Conservation (phyloP, 2,888 invertebrate species). For the Dermolepida albohirtum region DNA sequence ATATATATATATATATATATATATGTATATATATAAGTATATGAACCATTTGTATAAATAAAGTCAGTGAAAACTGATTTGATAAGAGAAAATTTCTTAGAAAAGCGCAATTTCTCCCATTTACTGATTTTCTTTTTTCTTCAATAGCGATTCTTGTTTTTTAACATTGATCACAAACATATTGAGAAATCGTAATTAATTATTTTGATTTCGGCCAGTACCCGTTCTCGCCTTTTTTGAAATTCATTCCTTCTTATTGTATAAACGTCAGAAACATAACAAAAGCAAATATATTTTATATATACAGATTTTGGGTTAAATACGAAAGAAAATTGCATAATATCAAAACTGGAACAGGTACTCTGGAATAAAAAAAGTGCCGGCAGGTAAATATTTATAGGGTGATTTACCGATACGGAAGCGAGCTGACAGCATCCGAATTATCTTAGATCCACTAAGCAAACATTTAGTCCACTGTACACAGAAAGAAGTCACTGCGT, state of each 20-base stretch:
- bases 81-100: conserved; percentile 44
- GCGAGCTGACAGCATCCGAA: conserved; percentile 8
- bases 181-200: not conserved
- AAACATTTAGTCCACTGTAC: conserved; percentile 2
- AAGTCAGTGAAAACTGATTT: conserved; percentile 39
- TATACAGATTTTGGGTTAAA: too few species aligned
- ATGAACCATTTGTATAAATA: too few species aligned
- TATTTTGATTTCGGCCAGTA: not conserved
- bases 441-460: conserved; percentile 3
- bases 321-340: too few species aligned
- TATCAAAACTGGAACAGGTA: conserved; percentile 13
- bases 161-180: conserved; percentile 4
- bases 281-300: too few species aligned
- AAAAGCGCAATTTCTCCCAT: conserved; percentile 40
- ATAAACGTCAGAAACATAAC: too few species aligned
- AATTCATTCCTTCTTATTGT: conserved; percentile 12
- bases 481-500: conserved; percentile 9
- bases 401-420: conserved; percentile 17
- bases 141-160: too few species aligned
- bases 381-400: conserved; percentile 1
- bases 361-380: not conserved
- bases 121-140: conserved; percentile 19
- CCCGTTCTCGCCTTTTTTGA: conserved; percentile 15
- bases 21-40: conserved; percentile 3
- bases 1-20: not conserved